A percentile compares a stretch with the other conserved stretches of the same genome.
Evolutionary conservation across 2,797 vertebrate species (phyloP).

Genomic region (Acrossocheilus wenchowensis): DNA sequence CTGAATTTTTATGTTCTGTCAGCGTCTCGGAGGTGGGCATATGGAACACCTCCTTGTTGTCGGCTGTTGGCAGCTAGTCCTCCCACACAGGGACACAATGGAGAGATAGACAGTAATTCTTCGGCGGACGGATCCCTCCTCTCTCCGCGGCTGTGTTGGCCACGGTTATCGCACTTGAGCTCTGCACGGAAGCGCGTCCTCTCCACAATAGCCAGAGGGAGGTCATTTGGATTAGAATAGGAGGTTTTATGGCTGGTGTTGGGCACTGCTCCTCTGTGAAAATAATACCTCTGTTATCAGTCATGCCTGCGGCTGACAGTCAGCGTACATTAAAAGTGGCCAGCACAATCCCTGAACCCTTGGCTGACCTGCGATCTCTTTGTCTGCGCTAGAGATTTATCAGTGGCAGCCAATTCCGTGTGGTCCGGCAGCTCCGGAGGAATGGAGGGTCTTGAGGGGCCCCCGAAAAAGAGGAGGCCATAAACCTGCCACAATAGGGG

Average conservation of each 20-base stretch:
- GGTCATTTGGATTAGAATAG: slow-evolving; percentile 63
- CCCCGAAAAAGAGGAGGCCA: slow-evolving; percentile 48
- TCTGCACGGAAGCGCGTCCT: slow-evolving; percentile 43
- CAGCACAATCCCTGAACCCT: slow-evolving; percentile 63
- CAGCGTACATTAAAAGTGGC: slow-evolving; percentile 59
- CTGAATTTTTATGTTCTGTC: slow-evolving; percentile 53
- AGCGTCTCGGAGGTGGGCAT: slow-evolving; percentile 54
- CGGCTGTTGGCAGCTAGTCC: slow-evolving; percentile 50
- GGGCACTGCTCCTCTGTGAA: slow-evolving; percentile 55
- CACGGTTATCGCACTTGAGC: slow-evolving; percentile 58
- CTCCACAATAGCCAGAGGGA: slow-evolving; percentile 60
- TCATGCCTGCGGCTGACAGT: slow-evolving; percentile 63
- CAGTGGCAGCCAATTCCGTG: slow-evolving; percentile 61
- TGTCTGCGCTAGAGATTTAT: slow-evolving; percentile 64
- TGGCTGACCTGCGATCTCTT: slow-evolving; percentile 64
- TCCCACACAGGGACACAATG: slow-evolving; percentile 59
- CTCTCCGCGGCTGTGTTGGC: slow-evolving; percentile 28
- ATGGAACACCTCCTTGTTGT: slow-evolving; percentile 50
- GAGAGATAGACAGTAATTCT: slow-evolving; percentile 57
- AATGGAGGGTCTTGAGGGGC: slow-evolving; percentile 54
- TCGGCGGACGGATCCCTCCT: slow-evolving; percentile 40
- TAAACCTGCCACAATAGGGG: slow-evolving; percentile 64
- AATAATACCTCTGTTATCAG: slow-evolving; percentile 66
- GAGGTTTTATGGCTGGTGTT: slow-evolving; percentile 65
- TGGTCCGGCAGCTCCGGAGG: slow-evolving; percentile 61